Conservation (phyloP, 2,797 vertebrate genomes). For the Halcyon leucocephala region DNA sequence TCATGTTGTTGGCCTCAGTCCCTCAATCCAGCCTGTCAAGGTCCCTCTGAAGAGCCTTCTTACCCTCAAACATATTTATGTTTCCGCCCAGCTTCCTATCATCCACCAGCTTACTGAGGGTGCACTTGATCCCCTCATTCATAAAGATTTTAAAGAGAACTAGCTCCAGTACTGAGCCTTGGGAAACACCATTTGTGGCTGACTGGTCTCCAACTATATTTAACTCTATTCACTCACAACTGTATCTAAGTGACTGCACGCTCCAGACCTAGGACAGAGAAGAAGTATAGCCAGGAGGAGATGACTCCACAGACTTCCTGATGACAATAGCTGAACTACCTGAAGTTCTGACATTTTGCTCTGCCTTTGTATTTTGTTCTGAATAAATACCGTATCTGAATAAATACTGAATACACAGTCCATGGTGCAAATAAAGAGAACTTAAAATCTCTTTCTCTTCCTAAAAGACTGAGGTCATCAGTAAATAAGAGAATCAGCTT, state of each 20-base stretch:
- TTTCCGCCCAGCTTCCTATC: no score
- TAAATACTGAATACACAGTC: neutral
- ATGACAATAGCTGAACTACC: neutral
- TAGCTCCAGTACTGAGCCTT: neutral
- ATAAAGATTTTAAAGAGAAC: neutral
- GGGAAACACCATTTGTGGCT: no score
- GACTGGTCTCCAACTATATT: neutral
- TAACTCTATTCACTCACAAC: neutral
- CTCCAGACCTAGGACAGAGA: neutral
- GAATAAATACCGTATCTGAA: no score
- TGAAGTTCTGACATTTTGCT: neutral
- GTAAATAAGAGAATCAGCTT: neutral
- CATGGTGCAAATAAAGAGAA: neutral
- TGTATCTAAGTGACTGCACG: neutral
- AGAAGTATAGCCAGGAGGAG: neutral
- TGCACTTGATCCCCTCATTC: neutral
- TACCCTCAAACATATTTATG: neutral
- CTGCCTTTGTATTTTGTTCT: neutral
- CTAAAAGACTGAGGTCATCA: neutral
- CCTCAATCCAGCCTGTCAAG: neutral
- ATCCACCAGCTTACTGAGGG: neutral
- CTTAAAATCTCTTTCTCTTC: neutral
- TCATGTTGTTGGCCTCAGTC: neutral
- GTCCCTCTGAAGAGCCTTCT: neutral
- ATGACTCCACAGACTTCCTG: neutral